These are phyloP conservation scores for Artemia franciscana DNA, from an alignment of 1,140 invertebrate genomes.

Conservation along the genomic window DNA sequence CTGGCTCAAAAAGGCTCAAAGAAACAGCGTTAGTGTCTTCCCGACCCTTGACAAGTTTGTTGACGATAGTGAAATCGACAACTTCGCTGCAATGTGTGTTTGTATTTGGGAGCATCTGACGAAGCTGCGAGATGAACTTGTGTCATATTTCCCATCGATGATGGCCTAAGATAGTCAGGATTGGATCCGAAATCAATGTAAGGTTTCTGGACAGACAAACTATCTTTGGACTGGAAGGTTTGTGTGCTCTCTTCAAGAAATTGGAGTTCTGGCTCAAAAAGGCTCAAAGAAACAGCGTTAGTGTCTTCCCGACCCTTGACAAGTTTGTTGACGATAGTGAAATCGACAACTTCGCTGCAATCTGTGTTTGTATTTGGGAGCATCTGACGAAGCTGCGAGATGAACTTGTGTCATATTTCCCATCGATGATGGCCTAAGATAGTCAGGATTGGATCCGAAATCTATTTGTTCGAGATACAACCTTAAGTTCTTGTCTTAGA, in stretches of 20 bases:
- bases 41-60: neutral
- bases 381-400: neutral
- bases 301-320: neutral
- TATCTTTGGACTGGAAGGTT: too few species aligned
- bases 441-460: neutral
- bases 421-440: neutral
- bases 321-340: neutral
- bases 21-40: too few species aligned
- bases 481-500: neutral
- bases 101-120: neutral
- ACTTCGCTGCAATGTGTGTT: neutral
- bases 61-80: neutral
- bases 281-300: too few species aligned
- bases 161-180: slow-evolving; percentile 4
- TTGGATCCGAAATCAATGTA: neutral
- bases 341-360: neutral
- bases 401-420: neutral
- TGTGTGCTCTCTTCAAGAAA: too few species aligned
- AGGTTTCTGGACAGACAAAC: too few species aligned
- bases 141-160: neutral
- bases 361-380: neutral
- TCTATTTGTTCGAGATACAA: neutral
- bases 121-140: neutral
- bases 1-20: too few species aligned
- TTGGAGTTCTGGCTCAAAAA: too few species aligned